Evolutionary conservation across 1,140 invertebrate species (phyloP), one percentile per base, ranked within the genome.

Genomic region (Heliothis subflexa): DNA sequence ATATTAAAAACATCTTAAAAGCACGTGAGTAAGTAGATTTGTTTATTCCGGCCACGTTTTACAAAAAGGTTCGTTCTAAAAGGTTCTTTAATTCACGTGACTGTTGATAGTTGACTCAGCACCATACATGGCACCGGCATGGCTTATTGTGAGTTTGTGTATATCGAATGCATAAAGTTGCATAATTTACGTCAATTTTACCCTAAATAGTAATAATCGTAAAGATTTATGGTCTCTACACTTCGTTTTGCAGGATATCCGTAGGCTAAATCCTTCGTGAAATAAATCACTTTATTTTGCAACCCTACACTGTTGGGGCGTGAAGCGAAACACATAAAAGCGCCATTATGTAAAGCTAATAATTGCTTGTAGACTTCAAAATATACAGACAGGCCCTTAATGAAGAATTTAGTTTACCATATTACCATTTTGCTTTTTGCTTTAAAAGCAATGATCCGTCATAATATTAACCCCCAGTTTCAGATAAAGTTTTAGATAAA

Each of bases 121-220:
- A 78, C 78, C 87, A 88, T 88, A 91, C 85, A 86, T 89, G 89
- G 72, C 83, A 82, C 81, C 68, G 78, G 70, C 82, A 89, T 87
- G 78, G 76, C 57, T 40, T 80, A 61, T 80, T 61, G 11, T 71
- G 33, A 80, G 47, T 72, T 80, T 78, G 59, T 62, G 78, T 18
- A 28, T 59, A 57, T 64, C 18, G 33, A 57, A 68, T 80, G 74
- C 74, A 80, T 82, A 72, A 73, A 75, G 49, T 57, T 82, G 81
- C 81, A 82, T 77, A 70, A 61, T 78, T 78, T 55, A 57, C 10
- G n/a, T 55, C 62, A 68, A 5, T 28, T 76, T 68, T 5, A 57
- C 11, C 11, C 45, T 10, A 49, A 49, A 45, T 18, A 50, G 21
- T 1, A n/a, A 61, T 47, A 64, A 59, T 10, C 16, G n/a, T 10